These are phyloP conservation scores for Sisyra nigra DNA, from an alignment of 2,888 invertebrate species.

Conservation along the genomic window DNA sequence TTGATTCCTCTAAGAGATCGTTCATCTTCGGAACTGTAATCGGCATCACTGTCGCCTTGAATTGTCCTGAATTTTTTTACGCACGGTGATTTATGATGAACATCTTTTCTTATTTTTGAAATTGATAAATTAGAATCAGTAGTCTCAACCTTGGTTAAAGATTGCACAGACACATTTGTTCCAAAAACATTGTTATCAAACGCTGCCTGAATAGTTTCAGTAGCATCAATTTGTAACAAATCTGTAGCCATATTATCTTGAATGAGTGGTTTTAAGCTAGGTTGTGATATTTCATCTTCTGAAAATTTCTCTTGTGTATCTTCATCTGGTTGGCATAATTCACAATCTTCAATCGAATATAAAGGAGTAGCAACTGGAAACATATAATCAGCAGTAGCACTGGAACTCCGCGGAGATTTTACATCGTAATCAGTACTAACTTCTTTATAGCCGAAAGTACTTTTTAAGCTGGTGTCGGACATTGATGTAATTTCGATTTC, in stretches of 20 bases:
- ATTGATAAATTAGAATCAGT: slow-evolving; percentile 12
- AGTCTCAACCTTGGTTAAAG: slow-evolving; percentile 3
- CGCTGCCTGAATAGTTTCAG: too few species aligned
- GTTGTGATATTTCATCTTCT: slow-evolving; percentile 16
- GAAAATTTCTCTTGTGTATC: slow-evolving; percentile 7
- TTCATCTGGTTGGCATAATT: not conserved
- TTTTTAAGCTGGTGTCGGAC: slow-evolving; percentile 9
- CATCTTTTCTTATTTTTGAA: slow-evolving; percentile 8
- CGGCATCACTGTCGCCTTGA: slow-evolving; percentile 20
- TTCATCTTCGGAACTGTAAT: slow-evolving; percentile 24
- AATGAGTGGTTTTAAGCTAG: slow-evolving; percentile 16
- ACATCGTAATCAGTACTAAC: slow-evolving; percentile 6
- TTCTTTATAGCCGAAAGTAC: slow-evolving; percentile 7
- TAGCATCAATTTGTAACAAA: slow-evolving; percentile 20
- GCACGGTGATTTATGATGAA: slow-evolving; percentile 8
- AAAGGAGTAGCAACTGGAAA: not conserved
- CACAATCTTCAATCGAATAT: not conserved
- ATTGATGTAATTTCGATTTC: slow-evolving; percentile 8
- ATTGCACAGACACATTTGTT: too few species aligned
- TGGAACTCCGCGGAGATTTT: slow-evolving; percentile 7
- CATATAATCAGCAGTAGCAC: slow-evolving; percentile 1
- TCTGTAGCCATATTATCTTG: slow-evolving; percentile 17
- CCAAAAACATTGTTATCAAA: too few species aligned
- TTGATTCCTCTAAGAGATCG: slow-evolving; percentile 12
- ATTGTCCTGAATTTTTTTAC: slow-evolving; percentile 12